Conservation (phyloP, 2,797 vertebrate genomes). For the Myotis myotis region DNA sequence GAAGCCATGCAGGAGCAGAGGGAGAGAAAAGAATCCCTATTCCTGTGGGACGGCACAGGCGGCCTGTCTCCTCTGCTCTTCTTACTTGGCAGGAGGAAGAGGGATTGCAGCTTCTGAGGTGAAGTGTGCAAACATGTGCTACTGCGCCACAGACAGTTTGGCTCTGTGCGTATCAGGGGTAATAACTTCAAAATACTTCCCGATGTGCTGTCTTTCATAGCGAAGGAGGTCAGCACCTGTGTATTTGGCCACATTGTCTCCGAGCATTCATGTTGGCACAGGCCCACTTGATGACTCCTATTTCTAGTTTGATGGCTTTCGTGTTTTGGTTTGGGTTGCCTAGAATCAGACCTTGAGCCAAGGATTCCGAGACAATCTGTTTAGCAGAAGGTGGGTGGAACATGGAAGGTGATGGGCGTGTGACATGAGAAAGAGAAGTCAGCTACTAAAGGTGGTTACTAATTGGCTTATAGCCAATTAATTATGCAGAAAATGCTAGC, state of each 20-base stretch:
- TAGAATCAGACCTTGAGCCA: background rate
- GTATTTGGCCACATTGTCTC: background rate
- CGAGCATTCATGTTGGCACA: background rate
- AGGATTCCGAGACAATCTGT: background rate
- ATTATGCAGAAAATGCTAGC: background rate
- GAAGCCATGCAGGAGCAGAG: background rate
- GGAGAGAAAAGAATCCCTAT: background rate
- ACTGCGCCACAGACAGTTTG: background rate
- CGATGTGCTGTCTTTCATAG: background rate
- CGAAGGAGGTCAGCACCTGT: background rate
- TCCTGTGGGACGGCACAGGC: accelerated
- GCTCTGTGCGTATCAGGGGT: background rate
- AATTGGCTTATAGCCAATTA: background rate
- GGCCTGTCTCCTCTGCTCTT: background rate
- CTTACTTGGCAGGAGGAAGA: background rate
- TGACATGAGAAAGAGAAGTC: background rate
- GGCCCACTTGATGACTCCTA: background rate
- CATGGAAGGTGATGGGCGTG: background rate
- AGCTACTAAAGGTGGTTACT: background rate
- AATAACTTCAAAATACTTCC: background rate
- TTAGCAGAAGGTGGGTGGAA: background rate
- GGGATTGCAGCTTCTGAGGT: background rate
- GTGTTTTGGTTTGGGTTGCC: background rate
- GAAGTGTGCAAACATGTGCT: background rate
- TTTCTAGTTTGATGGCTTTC: background rate